phyloP scores from a whole-genome alignment of 2,113 vertebrate genomes.

The Eleginops maclovinus region DNA sequence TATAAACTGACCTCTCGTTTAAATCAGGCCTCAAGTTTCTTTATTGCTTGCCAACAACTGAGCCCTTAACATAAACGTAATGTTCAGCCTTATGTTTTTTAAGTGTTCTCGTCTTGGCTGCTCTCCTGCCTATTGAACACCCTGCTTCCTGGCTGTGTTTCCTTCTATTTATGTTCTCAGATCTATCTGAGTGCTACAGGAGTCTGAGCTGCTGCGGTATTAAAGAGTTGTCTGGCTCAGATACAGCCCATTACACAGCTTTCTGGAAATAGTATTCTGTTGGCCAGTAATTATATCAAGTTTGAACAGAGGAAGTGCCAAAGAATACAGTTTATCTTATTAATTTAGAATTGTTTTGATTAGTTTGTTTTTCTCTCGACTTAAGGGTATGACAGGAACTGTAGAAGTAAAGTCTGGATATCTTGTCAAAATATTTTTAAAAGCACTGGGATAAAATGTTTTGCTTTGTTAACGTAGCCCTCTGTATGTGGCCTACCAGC shows the following conservation, averaged over 20 bases:
- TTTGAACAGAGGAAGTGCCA: slow-evolving; percentile 3
- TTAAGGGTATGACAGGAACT: not conserved
- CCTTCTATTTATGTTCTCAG: slow-evolving; percentile 33
- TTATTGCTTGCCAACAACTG: not conserved
- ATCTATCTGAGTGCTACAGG: slow-evolving; percentile 13
- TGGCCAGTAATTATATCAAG: not conserved
- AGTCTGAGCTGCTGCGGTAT: not conserved
- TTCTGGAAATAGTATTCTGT: not conserved
- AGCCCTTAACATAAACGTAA: not conserved
- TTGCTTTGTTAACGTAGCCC: too few relatives aligned
- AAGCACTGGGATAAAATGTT: not conserved
- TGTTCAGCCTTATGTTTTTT: not conserved
- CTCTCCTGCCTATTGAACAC: slow-evolving; percentile 37
- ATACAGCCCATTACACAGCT: not conserved
- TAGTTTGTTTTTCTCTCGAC: not conserved
- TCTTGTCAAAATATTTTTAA: not conserved
- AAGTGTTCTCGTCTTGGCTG: not conserved
- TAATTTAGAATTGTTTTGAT: not conserved
- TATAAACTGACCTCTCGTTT: not conserved
- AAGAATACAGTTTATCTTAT: not conserved
- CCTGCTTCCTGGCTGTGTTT: slow-evolving; percentile 24
- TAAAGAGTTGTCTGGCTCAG: not conserved
- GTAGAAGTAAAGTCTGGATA: not conserved
- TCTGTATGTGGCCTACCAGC: too few relatives aligned
- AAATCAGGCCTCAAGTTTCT: not conserved